Conservation (phyloP, 2,888 invertebrate genomes). For the Ctena decussata region DNA sequence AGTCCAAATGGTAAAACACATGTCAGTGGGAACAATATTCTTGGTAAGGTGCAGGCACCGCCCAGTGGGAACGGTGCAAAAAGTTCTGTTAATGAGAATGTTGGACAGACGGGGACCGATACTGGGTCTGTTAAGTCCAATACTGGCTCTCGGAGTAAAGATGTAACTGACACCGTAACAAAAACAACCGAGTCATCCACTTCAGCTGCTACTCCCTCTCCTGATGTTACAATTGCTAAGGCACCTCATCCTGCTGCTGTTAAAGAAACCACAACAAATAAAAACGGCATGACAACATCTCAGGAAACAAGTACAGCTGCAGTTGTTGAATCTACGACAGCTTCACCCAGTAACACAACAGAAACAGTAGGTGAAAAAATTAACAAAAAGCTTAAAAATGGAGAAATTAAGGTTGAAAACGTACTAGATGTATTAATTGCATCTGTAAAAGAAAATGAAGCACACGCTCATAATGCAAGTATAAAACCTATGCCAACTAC, state of each 20-base stretch:
- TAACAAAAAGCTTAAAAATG: neutral
- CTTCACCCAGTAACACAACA: neutral
- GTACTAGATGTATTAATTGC: neutral
- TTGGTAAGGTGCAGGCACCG: neutral
- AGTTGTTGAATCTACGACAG: neutral
- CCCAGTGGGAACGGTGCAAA: neutral
- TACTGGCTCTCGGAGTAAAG: neutral
- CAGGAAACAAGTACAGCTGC: neutral
- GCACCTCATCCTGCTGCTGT: neutral
- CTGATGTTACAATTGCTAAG: neutral
- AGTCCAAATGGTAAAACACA: slow-evolving; percentile 5
- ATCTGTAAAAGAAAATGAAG: neutral
- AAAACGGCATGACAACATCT: neutral
- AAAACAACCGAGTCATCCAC: neutral
- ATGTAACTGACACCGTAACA: neutral
- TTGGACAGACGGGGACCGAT: neutral
- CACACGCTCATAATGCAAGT: neutral
- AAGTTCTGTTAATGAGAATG: neutral
- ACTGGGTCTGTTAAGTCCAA: neutral
- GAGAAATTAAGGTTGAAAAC: neutral
- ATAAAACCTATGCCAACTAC: neutral
- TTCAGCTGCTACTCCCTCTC: neutral
- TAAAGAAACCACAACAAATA: neutral
- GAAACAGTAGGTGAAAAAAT: neutral
- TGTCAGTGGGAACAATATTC: slow-evolving; percentile 29